Evolutionary conservation across 2,888 invertebrate species (phyloP).

Genomic region (Lepeophtheirus nordmannii): DNA sequence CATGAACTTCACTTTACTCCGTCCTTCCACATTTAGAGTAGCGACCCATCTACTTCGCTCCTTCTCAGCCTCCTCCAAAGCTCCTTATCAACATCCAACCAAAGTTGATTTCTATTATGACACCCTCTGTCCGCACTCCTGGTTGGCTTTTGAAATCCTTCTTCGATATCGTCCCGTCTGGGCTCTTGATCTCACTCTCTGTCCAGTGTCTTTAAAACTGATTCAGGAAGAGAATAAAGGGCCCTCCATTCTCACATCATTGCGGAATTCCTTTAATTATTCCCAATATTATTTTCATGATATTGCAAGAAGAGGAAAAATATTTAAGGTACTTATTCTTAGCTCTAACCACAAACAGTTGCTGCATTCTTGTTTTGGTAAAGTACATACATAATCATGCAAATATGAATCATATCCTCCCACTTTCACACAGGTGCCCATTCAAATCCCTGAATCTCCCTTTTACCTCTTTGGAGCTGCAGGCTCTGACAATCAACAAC

Average conservation of each 20-base stretch:
- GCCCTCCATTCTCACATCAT: not conserved
- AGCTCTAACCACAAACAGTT: too few relatives aligned
- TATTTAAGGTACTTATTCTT: too few relatives aligned
- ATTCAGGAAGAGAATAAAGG: not conserved
- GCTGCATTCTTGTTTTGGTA: too few relatives aligned
- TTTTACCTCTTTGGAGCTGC: conserved; percentile 14
- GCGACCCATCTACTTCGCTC: too few relatives aligned
- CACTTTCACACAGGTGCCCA: not conserved
- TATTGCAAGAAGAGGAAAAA: not conserved
- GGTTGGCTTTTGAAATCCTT: conserved; percentile 23
- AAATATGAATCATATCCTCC: not conserved
- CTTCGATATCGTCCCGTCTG: conserved; percentile 10
- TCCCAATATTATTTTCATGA: not conserved
- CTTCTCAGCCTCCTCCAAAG: not conserved
- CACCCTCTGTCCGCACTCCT: conserved; percentile 22
- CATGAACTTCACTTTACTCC: too few relatives aligned
- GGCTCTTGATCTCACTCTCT: conserved; percentile 11
- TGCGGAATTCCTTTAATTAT: not conserved
- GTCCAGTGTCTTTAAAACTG: conserved; percentile 9
- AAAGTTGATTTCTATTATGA: conserved; percentile 22
- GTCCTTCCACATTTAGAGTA: too few relatives aligned
- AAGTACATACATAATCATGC: not conserved
- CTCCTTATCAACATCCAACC: conserved; percentile 4
- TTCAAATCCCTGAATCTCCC: conserved; percentile 17
- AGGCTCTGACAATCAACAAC: conserved; percentile 2